Base-by-base conservation (phyloP, 2,797 vertebrate genomes). In the Darevskia mixta region DNA sequence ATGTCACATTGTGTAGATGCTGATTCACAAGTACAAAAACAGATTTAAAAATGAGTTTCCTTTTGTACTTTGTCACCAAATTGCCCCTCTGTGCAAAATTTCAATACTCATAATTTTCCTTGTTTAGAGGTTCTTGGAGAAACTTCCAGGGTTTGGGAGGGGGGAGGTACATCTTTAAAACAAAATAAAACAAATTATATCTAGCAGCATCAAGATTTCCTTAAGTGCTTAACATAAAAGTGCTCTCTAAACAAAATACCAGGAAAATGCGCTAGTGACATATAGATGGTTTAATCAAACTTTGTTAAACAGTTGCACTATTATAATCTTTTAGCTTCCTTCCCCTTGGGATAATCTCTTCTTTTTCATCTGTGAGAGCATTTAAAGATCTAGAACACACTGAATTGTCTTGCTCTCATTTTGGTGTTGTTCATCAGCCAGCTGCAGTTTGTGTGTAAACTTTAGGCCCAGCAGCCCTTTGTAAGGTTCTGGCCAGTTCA, bases 381-480 rank as follows among this genome's bases (percentile, higher is more conserved):
- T 35, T 75, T 90, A 38, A 88, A 38, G 66, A 86, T 66, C 38
- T 81, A 79, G 58, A 81, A 77, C 49, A 18, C 9, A 2, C 58
- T 66, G 1, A 17, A 82, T 78, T 61, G 2, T 79, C 18, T 80
- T 17, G 0, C 64, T 87, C 45, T 75, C 45, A 35, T 64, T 79
- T 91, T 93, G 49, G 77, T 78, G 71, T 67, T 82, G 20, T 84
- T 93, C 38, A 88, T 88, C 87, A 1, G 1, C 87, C 95, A 94
- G 95, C 97, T 97, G 96, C 95, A 96, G 97, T 93, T 95, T 95
- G 96, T 97, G 96, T 97, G 95, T 98, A 98, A 98, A 98, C 97
- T 98, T 98, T 93, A 97, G 97, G 94, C 91, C 95, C 94, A 86
- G 95, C 92, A 94, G 95, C 96, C 95, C 95, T 83, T 89, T 95